Evolutionary conservation across 1,140 invertebrate genomes (phyloP).

Genomic region (Listronotus bonariensis): DNA sequence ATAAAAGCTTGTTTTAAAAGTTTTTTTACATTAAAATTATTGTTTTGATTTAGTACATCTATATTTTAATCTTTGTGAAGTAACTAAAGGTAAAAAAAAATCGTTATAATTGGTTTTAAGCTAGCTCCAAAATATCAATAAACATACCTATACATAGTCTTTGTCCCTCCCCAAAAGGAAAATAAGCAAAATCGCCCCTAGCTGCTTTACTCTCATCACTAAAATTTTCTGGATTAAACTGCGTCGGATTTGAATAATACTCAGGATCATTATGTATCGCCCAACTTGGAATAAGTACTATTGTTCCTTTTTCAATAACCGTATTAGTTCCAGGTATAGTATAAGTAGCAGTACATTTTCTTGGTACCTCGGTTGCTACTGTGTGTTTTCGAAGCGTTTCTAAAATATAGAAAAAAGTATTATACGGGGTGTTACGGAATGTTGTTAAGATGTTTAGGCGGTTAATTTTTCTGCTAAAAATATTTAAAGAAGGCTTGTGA

Average conservation of each 20-base stretch:
- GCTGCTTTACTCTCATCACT: slow-evolving; percentile 48
- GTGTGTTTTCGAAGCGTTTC: slow-evolving; percentile 60
- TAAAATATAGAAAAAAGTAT: slow-evolving; percentile 33
- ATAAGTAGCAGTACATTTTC: slow-evolving; percentile 54
- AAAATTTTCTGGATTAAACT: slow-evolving; percentile 60
- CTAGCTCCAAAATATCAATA: neutral
- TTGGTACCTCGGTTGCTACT: slow-evolving; percentile 49
- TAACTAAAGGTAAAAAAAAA: no score
- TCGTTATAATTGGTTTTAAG: neutral
- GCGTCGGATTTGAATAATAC: slow-evolving; percentile 54
- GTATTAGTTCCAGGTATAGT: slow-evolving; percentile 55
- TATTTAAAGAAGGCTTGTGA: no score
- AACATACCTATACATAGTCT: slow-evolving; percentile 63
- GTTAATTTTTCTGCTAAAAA: no score
- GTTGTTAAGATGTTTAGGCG: no score
- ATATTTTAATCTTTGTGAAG: no score
- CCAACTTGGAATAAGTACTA: slow-evolving; percentile 47
- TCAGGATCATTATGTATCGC: slow-evolving; percentile 57
- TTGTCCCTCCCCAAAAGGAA: slow-evolving; percentile 64
- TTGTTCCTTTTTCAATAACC: slow-evolving; percentile 53
- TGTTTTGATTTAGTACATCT: no score
- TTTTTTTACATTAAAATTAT: no score
- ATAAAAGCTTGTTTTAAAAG: no score
- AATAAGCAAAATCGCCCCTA: slow-evolving; percentile 45
- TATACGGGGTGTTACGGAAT: no score